Percentiles rank a stretch among this genome's conserved stretches.
phyloP scores from a whole-genome alignment of 2,113 vertebrate species.

The western clawed frog (Xenopus tropicalis) region UCB_Xtro_10.0 CM004447.2:68570001-68570500 shows the following conservation, averaged over 20 bases:
- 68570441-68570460: no score
- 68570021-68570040: not conserved
- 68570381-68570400: no score
- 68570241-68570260: not conserved
- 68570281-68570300: no score
- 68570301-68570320: no score
- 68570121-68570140: constrained; percentile 5
- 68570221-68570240: not conserved
- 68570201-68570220: not conserved
- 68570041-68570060: not conserved
- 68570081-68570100: not conserved
- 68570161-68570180: not conserved
- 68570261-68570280: not conserved
- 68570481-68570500: no score
- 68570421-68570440: no score
- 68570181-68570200: not conserved
- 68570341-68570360: no score
- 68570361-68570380: no score
- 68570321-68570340: no score
- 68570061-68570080: not conserved
- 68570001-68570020: not conserved
- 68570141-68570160: not conserved
- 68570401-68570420: no score
- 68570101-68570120: constrained; percentile 2
- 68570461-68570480: no score